Evolutionary conservation across 2,888 invertebrate species (phyloP).

Genomic region (Trichopoda pennipes): DNA sequence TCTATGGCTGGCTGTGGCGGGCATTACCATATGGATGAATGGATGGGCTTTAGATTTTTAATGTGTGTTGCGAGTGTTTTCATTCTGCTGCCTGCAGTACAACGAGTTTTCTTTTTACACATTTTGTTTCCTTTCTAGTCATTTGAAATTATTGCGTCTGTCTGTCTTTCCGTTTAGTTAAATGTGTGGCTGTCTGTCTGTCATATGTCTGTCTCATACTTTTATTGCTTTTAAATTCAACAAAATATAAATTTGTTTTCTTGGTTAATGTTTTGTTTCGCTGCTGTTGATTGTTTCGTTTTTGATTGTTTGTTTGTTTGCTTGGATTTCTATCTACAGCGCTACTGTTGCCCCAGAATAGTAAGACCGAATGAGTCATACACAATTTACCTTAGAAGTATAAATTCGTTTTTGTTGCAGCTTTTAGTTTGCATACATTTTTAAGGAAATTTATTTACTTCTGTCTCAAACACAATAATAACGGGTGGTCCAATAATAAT

Average conservation of each 20-base stretch:
- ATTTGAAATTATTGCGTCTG: constrained; percentile 57
- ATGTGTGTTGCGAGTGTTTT: constrained; percentile 2
- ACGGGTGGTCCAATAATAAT: too few relatives aligned
- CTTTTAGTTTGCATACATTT: constrained; percentile 49
- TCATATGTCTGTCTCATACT: constrained; percentile 15
- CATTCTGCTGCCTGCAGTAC: constrained; percentile 8
- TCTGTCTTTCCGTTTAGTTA: constrained; percentile 43
- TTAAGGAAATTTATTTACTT: background rate
- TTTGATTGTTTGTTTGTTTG: constrained; percentile 29
- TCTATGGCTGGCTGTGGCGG: constrained; percentile 21
- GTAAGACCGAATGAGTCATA: constrained; percentile 44
- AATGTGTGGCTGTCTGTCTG: constrained; percentile 26
- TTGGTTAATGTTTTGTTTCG: constrained; percentile 42
- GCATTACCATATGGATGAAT: background rate
- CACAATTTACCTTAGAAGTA: constrained; percentile 43
- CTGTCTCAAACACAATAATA: constrained; percentile 13
- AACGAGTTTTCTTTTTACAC: constrained; percentile 53
- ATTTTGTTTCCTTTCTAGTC: constrained; percentile 63
- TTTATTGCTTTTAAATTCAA: constrained; percentile 22
- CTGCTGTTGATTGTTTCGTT: constrained; percentile 27
- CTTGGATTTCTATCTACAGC: constrained; percentile 34
- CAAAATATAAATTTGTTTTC: constrained; percentile 44
- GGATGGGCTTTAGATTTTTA: background rate
- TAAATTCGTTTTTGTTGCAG: constrained; percentile 2
- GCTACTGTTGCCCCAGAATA: constrained; percentile 35